These are phyloP conservation scores for Hedychridium roseum DNA, from an alignment of 2,888 invertebrate genomes.

Conservation along the genomic window DNA sequence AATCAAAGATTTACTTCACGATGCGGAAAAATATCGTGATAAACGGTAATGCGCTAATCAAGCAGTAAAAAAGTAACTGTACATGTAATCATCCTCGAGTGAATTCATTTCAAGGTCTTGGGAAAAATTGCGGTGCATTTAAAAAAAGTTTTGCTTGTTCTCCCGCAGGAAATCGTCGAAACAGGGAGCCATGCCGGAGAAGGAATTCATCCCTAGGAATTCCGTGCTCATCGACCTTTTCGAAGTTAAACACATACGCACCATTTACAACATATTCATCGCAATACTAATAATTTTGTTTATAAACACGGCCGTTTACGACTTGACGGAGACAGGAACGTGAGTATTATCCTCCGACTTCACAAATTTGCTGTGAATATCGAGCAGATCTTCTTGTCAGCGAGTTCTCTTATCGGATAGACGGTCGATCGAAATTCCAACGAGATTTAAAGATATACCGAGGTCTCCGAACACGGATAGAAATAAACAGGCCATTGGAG, in stretches of 20 bases:
- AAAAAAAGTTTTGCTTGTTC: no score
- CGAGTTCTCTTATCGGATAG: no score
- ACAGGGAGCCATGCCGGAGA: conserved; percentile 65
- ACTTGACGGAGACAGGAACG: conserved; percentile 79
- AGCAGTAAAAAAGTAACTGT: background rate
- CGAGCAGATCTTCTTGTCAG: no score
- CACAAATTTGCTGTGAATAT: background rate
- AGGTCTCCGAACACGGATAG: no score
- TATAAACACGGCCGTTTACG: conserved; percentile 76
- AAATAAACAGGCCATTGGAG: no score
- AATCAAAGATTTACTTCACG: background rate
- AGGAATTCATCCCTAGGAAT: conserved; percentile 75
- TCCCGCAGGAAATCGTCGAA: conserved; percentile 33
- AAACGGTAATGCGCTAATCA: conserved; percentile 20
- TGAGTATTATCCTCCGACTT: conserved; percentile 64
- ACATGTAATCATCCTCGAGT: conserved; percentile 4
- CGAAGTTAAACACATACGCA: conserved; percentile 79
- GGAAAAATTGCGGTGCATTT: background rate
- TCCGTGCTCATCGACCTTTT: conserved; percentile 84
- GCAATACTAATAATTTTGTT: conserved; percentile 78
- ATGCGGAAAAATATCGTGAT: conserved; percentile 25
- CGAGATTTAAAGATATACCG: no score
- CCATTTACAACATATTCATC: conserved; percentile 86
- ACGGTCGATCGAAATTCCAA: no score
- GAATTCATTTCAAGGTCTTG: background rate